Evolutionary conservation across 1,140 invertebrate species (phyloP), one percentile per base, ranked within the genome.

Genomic region (Drosophila murphyi): DNA sequence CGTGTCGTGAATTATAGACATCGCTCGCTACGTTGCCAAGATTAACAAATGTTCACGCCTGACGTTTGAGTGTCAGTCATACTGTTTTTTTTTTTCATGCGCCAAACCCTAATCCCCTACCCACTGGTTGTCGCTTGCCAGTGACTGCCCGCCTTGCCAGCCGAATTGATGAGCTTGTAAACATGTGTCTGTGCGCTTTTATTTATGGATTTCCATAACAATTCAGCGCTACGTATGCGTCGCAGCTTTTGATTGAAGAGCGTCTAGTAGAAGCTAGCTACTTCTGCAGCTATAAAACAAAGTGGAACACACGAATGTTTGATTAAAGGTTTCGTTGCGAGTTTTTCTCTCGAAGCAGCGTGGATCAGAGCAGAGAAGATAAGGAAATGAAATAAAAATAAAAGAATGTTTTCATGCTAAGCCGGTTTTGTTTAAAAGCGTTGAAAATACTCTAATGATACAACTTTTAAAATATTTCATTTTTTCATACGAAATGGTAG

Each of bases 181-280:
- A 88, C 83, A 89, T 88, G 80, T 88, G 83, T 89, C 80, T 83
- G 85, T 83, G 80, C 62, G 85, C 80, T 63, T 80, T 87, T 89
- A 88, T 88, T 88, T 88, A 88, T 88, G 83, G 83, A 80, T 88
- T 89, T 88, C 85, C 83, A 88, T 89, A 88, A 88, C 85, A 88
- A 83, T 88, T 72, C 83, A 56, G 70, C 70, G 85, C 72, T 80
- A 78, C 83, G 88, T 88, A 88, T 87, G 83, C 79, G 80, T 74
- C 76, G 76, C 72, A 83, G 80, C 76, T 79, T 72, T 78, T 88
- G 85, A 89, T 88, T 88, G 85, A 89, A 75, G 83, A 71, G 61
- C 62, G 72, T 71, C 67, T 71, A 60, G 51, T 12, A 43, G 43
- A 50, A 61, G 56, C 50, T 45, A 65, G 61, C 55, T 65, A 45